Conservation (phyloP, 2,888 invertebrate genomes). For the Nasonovia ribisnigri region DNA sequence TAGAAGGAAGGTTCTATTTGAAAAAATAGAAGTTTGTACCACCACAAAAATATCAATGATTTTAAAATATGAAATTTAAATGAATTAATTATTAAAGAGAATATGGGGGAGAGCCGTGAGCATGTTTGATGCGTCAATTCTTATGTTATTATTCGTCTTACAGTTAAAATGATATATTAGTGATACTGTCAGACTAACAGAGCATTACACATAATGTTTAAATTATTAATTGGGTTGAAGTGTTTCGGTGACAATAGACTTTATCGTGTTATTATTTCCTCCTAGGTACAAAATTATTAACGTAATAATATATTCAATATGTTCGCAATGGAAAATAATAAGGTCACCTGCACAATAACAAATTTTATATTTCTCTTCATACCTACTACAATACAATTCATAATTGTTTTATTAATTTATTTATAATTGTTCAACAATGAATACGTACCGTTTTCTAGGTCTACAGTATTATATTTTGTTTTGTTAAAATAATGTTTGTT, state of each 20-base stretch:
- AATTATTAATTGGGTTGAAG: neutral
- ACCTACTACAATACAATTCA: neutral
- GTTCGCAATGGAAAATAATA: neutral
- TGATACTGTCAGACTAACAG: too few species aligned
- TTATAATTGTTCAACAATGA: conserved; percentile 4
- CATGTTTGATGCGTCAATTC: too few species aligned
- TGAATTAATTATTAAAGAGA: too few species aligned
- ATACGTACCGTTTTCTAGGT: neutral
- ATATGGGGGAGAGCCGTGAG: too few species aligned
- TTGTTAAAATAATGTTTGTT: neutral
- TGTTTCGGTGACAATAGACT: neutral
- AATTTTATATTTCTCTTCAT: neutral
- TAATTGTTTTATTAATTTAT: neutral
- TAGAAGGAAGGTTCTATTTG: too few species aligned
- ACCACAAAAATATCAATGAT: too few species aligned
- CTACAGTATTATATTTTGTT: neutral
- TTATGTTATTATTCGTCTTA: too few species aligned
- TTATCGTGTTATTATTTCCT: neutral
- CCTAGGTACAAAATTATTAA: neutral
- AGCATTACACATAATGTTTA: neutral
- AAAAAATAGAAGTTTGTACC: too few species aligned
- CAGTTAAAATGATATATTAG: too few species aligned
- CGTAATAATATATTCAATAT: neutral
- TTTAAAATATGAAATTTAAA: too few species aligned
- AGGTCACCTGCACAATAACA: neutral